Conservation (phyloP, 2,113 vertebrate genomes). For the Grantiella picta region DNA sequence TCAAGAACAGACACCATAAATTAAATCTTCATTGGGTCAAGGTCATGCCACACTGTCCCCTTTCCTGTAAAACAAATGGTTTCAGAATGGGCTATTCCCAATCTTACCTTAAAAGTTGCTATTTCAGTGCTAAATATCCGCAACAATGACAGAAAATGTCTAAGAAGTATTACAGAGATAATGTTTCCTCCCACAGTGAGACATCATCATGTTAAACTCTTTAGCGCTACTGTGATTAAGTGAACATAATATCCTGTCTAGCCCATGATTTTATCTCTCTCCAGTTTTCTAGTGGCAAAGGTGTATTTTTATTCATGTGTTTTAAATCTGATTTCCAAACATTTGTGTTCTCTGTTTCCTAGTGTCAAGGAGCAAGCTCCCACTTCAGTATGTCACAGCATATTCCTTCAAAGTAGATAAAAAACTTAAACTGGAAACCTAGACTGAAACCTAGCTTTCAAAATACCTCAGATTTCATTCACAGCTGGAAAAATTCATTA, state of each 20-base stretch:
- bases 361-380: background rate
- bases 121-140: background rate
- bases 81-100: background rate
- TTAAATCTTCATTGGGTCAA: background rate
- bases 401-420: background rate
- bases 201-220: slow-evolving; percentile 15
- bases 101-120: background rate
- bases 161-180: background rate
- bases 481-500: background rate
- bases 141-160: background rate
- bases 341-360: slow-evolving; percentile 9
- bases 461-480: background rate
- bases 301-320: slow-evolving; percentile 34
- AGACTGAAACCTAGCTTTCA: background rate
- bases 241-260: slow-evolving; percentile 16
- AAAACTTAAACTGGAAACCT: background rate
- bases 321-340: slow-evolving; percentile 47
- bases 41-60: background rate
- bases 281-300: slow-evolving; percentile 31
- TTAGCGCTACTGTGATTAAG: slow-evolving; percentile 21
- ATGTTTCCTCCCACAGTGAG: background rate
- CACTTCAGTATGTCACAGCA: background rate
- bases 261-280: slow-evolving; percentile 31
- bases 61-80: background rate
- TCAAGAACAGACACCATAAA: background rate